Base-by-base conservation (phyloP, 2,888 invertebrate genomes). In the Trisateles emortualis region DNA sequence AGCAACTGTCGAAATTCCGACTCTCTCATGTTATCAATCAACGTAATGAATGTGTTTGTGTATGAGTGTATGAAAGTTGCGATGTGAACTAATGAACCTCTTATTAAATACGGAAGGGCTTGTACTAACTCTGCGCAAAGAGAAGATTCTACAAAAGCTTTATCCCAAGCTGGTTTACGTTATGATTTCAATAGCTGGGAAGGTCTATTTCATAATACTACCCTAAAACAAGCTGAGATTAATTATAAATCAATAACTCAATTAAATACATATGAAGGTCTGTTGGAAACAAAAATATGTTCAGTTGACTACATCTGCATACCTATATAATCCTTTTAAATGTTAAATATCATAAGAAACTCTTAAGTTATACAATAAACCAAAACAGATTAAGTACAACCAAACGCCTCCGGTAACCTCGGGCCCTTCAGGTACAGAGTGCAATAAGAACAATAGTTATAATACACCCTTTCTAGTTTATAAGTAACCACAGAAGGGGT, bases 1-100 rank as follows among this genome's bases (percentile, higher is more conserved):
- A 78, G 61, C 66, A 72, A 64, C 61, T 65, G 73, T 72, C 71
- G 68, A 75, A 73, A 71, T 64, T 66, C 52, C 49, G 59, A 51
- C 52, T 54, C 59, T 53, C 50, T 35, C 11, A 3, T 13, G 62
- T 53, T 54, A 66, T 66, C 50, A 70, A 70, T 63, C 54, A 66
- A 63, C 45, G 38, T 58, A 68, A 64, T 57, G 14, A 60, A 67
- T 55, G 64, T 50, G 52, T 54, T 44, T 30, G 52, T 49, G 51
- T 51, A 51, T 45, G 51, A 52, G 32, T 49, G 53, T 35, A 53
- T 46, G 30, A 38, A 51, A 44, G 10, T 57, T 48, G 38, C 44
- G 55, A 30, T 47, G 48, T 52, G 55, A 67, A 59, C 51, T 52
- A 54, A 63, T 32, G 32, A 33, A 8, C 9, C 26, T n/a, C n/a